These are phyloP conservation scores for Leuciscus waleckii DNA, from an alignment of 2,797 vertebrate species.

Conservation along the genomic window DNA sequence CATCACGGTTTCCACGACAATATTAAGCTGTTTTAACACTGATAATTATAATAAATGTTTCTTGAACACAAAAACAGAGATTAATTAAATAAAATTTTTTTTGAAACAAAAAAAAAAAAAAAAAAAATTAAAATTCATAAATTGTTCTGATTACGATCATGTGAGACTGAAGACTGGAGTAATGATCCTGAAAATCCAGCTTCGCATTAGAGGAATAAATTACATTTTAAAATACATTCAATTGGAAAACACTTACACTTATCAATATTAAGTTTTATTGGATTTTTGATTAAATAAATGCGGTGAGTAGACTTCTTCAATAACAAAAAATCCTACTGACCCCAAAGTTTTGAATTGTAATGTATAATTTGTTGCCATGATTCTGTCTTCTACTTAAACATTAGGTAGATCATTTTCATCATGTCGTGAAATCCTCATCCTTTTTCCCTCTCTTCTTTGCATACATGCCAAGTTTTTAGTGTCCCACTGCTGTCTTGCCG, in stretches of 20 bases:
- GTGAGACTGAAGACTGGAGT: background rate
- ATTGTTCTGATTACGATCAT: background rate
- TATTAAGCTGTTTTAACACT: background rate
- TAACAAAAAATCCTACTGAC: background rate
- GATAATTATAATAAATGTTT: background rate
- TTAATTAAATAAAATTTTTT: too few relatives aligned
- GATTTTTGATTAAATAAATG: background rate
- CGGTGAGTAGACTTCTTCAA: background rate
- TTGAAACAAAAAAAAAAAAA: too few relatives aligned
- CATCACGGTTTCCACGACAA: background rate
- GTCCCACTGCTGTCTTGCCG: constrained; percentile 60
- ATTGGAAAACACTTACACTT: background rate
- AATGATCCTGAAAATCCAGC: background rate
- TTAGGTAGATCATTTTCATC: constrained; percentile 50
- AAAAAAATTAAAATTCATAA: background rate
- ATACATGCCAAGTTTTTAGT: constrained; percentile 62
- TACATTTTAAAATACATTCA: background rate
- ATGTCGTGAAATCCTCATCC: constrained; percentile 72
- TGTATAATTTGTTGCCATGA: background rate
- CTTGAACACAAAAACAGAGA: background rate
- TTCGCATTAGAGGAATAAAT: background rate
- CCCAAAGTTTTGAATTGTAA: background rate
- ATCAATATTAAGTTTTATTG: background rate
- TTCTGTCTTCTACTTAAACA: background rate
- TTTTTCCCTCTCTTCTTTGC: constrained; percentile 58